Evolutionary conservation across 92 coral and sea anemone genomes (phyloP).

Genomic region (Virgularia gustaviana): DNA sequence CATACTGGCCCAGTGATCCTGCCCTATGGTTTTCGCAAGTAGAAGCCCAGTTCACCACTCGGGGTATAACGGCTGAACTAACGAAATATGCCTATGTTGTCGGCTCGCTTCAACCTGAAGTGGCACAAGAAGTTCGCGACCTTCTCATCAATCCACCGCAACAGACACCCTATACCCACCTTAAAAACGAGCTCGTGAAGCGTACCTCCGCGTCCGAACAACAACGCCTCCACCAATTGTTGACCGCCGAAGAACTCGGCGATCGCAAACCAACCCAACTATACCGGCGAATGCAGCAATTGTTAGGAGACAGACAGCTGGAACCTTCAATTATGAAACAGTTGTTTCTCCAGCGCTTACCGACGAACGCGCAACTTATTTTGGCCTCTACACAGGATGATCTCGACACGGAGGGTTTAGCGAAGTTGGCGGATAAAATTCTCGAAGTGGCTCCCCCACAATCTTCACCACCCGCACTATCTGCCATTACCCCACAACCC

Average conservation of each 20-base stretch:
- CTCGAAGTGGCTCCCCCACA: neutral
- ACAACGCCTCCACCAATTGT: neutral
- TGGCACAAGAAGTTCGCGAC: slow-evolving; percentile 23
- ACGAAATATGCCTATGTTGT: slow-evolving; percentile 4
- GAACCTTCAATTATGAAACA: slow-evolving; percentile 8
- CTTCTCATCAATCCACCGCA: slow-evolving; percentile 2
- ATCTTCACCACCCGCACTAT: neutral
- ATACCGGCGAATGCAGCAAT: neutral
- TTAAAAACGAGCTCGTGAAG: neutral
- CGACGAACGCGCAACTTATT: neutral
- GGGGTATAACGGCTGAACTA: neutral
- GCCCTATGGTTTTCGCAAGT: slow-evolving; percentile 28
- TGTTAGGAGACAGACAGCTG: neutral
- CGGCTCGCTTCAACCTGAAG: slow-evolving; percentile 20
- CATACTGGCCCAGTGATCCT: slow-evolving; percentile 9
- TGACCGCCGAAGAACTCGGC: slow-evolving; percentile 7
- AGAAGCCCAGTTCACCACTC: slow-evolving; percentile 20
- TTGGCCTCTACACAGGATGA: neutral
- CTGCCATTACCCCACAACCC: neutral
- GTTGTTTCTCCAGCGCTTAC: neutral
- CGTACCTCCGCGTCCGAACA: neutral
- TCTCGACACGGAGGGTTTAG: neutral
- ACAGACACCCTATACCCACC: neutral
- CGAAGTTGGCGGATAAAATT: neutral
- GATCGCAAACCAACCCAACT: slow-evolving; percentile 20